phyloP scores from a whole-genome alignment of 2,797 vertebrate species.

The Poecilia picta region DNA sequence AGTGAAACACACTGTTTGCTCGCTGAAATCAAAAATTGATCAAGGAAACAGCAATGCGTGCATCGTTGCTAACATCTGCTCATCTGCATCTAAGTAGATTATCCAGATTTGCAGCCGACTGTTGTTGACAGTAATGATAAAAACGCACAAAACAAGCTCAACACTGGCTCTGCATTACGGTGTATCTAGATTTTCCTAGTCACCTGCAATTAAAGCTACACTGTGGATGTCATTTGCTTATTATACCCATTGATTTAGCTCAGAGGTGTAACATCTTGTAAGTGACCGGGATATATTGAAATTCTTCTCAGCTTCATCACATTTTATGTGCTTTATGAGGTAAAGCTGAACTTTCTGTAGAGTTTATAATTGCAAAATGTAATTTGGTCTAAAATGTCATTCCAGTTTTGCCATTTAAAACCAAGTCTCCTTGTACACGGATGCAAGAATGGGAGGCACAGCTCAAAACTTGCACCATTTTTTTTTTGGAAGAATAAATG shows the following conservation, averaged over 20 bases:
- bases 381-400: constrained; percentile 29
- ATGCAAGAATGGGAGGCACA: neutral
- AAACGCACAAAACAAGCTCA: neutral
- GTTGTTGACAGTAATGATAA: constrained; percentile 23
- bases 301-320: constrained; percentile 24
- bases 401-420: constrained; percentile 11
- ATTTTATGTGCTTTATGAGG: constrained; percentile 32
- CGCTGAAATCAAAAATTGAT: constrained; percentile 1
- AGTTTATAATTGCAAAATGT: constrained; percentile 20
- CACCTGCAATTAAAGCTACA: constrained; percentile 22
- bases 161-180: neutral
- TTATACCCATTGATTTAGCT: constrained; percentile 12
- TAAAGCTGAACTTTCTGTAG: constrained; percentile 7
- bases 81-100: constrained; percentile 36
- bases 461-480: constrained; percentile 5
- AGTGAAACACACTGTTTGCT: neutral
- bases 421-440: neutral
- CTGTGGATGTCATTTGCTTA: neutral
- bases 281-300: constrained; percentile 13
- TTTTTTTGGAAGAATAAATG: constrained; percentile 22
- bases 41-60: constrained; percentile 12
- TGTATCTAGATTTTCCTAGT: constrained; percentile 20
- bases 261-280: constrained; percentile 18
- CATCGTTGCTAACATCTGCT: constrained; percentile 16
- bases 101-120: constrained; percentile 44